Conservation (phyloP, 2,888 invertebrate genomes). For the Cheilosia pagana region DNA sequence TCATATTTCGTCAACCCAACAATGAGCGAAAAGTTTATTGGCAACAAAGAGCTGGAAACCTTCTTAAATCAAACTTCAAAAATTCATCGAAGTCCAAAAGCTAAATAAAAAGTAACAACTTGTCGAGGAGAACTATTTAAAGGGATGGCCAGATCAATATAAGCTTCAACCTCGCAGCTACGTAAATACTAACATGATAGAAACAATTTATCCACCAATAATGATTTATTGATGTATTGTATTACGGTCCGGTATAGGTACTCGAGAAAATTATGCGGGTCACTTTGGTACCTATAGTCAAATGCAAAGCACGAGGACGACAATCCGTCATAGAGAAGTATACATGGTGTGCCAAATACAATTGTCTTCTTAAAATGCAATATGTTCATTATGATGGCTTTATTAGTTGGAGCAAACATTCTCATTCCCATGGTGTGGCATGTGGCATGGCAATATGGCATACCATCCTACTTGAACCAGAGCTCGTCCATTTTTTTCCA, state of each 20-base stretch:
- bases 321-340: too few relatives aligned
- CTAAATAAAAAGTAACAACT: background rate
- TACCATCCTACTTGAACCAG: too few relatives aligned
- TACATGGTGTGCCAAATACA: too few relatives aligned
- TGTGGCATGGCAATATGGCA: too few relatives aligned
- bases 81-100: background rate
- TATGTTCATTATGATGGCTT: too few relatives aligned
- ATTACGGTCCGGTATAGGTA: background rate
- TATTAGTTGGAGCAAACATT: too few relatives aligned
- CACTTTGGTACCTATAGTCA: background rate
- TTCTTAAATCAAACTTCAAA: background rate
- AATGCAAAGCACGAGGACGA: background rate
- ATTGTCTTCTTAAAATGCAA: too few relatives aligned
- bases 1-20: too few relatives aligned
- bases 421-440: too few relatives aligned
- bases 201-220: background rate
- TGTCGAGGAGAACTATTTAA: background rate
- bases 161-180: background rate
- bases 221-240: background rate
- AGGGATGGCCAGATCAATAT: slow-evolving; percentile 1
- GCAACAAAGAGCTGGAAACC: background rate
- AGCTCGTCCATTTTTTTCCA: too few relatives aligned
- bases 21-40: background rate
- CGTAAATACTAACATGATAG: background rate
- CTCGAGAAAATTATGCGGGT: background rate